Evolutionary conservation across 1,140 invertebrate genomes (phyloP), one percentile per base, ranked within the genome.

Genomic region (Agrypnia vestita): DNA sequence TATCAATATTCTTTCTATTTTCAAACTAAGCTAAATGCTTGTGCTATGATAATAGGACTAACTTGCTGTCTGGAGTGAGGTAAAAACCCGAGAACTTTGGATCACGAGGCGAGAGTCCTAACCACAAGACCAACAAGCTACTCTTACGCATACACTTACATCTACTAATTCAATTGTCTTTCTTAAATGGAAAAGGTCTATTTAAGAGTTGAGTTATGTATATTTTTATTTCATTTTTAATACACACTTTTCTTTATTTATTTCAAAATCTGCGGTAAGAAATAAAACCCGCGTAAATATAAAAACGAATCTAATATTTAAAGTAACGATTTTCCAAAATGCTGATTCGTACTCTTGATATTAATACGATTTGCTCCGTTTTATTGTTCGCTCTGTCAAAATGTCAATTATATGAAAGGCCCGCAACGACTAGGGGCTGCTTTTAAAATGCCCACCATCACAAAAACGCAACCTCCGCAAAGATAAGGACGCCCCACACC

Each of bases 401-500:
- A 80, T 72, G 81, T 80, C 81, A 83, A 83, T 83, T 80, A 83
- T 73, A 61, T 78, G 62, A 79, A 79, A 77, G 71, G 46, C 49
- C 61, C 76, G 49, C 78, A 79, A 79, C 76, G 81, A 82, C 78
- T 77, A 10, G 56, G 69, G 59, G 78, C 69, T 46, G 62, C 77
- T 71, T 35, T 15, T 77, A 80, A 76, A 82, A 74, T 61, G 62
- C 59, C 78, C 80, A 72, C 67, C 78, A 71, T 78, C 75, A 80
- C 78, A 83, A 83, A 83, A 83, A 79, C 75, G 81, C 81, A 83
- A 80, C 81, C 81, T 80, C 72, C 61, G 78, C 81, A 83, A 78
- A 83, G 81, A 83, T 83, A 83, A 83, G 80, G 15, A 44, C 51
- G 15, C 71, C 71, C 71, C 71, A 46, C 73, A 17, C 67, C 25